A percentile compares a stretch with the other conserved stretches of the same genome.
Evolutionary conservation across 2,113 vertebrate species (phyloP).

Genomic region (Amphiprion ocellaris): DNA sequence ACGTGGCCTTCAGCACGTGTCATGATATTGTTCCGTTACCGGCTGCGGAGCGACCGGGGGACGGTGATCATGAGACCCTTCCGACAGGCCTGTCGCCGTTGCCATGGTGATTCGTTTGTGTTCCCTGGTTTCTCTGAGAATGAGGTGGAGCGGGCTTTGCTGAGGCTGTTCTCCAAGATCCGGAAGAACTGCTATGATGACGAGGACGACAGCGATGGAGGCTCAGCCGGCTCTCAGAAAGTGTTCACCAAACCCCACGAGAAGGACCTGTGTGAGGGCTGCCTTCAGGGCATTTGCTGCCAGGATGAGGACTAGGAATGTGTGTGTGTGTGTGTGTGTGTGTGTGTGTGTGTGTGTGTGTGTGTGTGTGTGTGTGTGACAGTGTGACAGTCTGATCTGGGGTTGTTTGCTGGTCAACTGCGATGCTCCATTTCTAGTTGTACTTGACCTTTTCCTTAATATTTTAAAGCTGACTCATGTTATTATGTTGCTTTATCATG

Average conservation of each 20-base stretch:
- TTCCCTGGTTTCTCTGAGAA: slow-evolving; percentile 54
- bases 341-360: background rate
- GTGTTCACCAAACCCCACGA: slow-evolving; percentile 58
- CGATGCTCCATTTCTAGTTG: background rate
- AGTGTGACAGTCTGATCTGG: too few species aligned
- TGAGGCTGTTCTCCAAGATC: slow-evolving; percentile 62
- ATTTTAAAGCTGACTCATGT: background rate
- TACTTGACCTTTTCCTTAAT: background rate
- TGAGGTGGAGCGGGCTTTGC: slow-evolving; percentile 30
- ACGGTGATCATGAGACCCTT: slow-evolving; percentile 75
- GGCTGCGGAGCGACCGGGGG: slow-evolving; percentile 53
- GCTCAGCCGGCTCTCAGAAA: background rate
- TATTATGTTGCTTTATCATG: too few species aligned
- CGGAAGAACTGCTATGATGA: slow-evolving; percentile 71
- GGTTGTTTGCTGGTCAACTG: too few species aligned
- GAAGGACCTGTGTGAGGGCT: slow-evolving; percentile 56
- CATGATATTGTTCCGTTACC: slow-evolving; percentile 72
- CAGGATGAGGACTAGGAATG: slow-evolving; percentile 11
- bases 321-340: background rate
- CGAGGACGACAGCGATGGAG: background rate
- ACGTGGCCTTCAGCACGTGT: slow-evolving; percentile 66
- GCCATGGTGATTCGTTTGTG: slow-evolving; percentile 4
- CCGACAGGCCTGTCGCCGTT: slow-evolving; percentile 64
- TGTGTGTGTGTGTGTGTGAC: slow-evolving; percentile 8
- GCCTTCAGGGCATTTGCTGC: slow-evolving; percentile 44